Conservation (phyloP, 2,888 invertebrate genomes). For the Gonocerus acuteangulatus region DNA sequence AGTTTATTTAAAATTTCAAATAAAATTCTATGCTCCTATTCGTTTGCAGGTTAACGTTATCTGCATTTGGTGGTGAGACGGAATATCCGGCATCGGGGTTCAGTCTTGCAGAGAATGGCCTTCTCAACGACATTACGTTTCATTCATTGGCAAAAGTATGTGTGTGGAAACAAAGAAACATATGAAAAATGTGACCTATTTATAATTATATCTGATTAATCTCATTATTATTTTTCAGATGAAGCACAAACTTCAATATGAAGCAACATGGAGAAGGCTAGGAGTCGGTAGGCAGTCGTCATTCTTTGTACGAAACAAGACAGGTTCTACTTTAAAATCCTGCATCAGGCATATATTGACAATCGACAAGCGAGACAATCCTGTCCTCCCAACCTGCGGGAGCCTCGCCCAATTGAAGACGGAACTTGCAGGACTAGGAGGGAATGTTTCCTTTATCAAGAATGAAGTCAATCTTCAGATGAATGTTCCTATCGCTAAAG, state of each 20-base stretch:
- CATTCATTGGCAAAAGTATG: slow-evolving; percentile 2
- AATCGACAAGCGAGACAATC: slow-evolving; percentile 70
- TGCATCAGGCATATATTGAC: slow-evolving; percentile 70
- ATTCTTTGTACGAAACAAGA: slow-evolving; percentile 80
- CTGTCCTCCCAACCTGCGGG: slow-evolving; percentile 71
- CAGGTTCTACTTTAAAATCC: slow-evolving; percentile 85
- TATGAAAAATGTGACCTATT: too few relatives aligned
- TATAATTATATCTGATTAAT: too few relatives aligned
- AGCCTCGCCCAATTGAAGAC: slow-evolving; percentile 61
- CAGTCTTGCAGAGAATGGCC: slow-evolving; percentile 67
- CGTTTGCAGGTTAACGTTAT: slow-evolving; percentile 45
- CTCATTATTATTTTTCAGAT: slow-evolving; percentile 47
- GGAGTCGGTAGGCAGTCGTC: slow-evolving; percentile 60
- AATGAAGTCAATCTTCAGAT: slow-evolving; percentile 67
- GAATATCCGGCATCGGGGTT: slow-evolving; percentile 78
- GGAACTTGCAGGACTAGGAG: slow-evolving; percentile 84
- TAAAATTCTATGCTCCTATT: too few relatives aligned
- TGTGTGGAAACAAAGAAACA: too few relatives aligned
- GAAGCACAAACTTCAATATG: slow-evolving; percentile 80
- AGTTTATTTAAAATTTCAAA: too few relatives aligned
- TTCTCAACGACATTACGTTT: slow-evolving; percentile 68
- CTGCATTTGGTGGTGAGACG: slow-evolving; percentile 66
- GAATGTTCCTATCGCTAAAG: slow-evolving; percentile 54
- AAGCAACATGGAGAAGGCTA: slow-evolving; percentile 74
- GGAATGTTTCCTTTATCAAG: slow-evolving; percentile 83